phyloP scores from a whole-genome alignment of 2,113 vertebrate species.

The Channa argus region DNA sequence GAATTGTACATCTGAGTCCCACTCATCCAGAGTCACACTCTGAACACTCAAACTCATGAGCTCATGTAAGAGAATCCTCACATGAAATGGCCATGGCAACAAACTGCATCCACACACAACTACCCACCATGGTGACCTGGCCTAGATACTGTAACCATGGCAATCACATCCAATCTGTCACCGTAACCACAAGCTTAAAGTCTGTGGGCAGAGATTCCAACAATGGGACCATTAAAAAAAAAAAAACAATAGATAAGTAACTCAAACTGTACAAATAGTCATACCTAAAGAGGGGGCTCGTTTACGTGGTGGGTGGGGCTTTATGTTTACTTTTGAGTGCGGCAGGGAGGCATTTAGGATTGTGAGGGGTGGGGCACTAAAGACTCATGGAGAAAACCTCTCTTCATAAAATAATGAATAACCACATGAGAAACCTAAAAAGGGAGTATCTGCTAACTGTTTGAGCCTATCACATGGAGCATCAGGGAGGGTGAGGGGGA shows the following conservation, averaged over 20 bases:
- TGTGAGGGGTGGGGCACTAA: constrained; percentile 57
- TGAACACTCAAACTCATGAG: constrained; percentile 18
- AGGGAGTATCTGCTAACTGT: constrained; percentile 61
- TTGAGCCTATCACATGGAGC: constrained; percentile 56
- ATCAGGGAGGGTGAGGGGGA: constrained; percentile 22
- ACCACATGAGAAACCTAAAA: constrained; percentile 78
- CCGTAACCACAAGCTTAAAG: constrained; percentile 36
- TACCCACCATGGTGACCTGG: constrained; percentile 40
- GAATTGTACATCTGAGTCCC: constrained; percentile 9
- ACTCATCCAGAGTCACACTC: constrained; percentile 38
- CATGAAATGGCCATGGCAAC: constrained; percentile 47
- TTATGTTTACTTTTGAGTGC: constrained; percentile 60
- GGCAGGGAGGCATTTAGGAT: constrained; percentile 41
- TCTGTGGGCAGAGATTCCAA: constrained; percentile 64
- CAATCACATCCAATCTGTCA: constrained; percentile 60
- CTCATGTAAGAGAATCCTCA: constrained; percentile 38
- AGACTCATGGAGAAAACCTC: constrained; percentile 74
- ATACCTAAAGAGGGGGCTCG: constrained; percentile 9
- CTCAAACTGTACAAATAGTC: constrained; percentile 49
- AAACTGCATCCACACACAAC: constrained; percentile 33
- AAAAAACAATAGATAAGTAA: constrained; percentile 21
- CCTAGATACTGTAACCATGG: constrained; percentile 51
- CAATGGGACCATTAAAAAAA: constrained; percentile 51
- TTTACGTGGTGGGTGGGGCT: constrained; percentile 40
- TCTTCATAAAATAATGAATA: constrained; percentile 74